phyloP scores from a whole-genome alignment of 2,113 vertebrate genomes.

The Ardeotis arabs region DNA sequence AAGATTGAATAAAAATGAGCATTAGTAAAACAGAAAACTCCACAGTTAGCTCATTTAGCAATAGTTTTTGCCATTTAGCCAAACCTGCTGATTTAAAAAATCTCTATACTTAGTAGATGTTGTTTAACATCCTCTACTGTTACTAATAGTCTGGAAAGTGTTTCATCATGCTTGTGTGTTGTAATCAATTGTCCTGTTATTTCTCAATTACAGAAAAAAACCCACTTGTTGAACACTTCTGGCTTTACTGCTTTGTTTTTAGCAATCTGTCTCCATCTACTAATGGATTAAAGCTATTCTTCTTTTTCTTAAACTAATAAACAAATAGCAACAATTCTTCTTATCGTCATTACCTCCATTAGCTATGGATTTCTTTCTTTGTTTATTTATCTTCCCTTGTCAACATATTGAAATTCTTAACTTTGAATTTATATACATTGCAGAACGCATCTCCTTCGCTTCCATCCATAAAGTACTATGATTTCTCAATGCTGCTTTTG shows the following conservation, averaged over 20 bases:
- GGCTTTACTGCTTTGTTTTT: neutral
- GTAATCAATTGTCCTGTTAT: neutral
- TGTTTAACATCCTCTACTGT: neutral
- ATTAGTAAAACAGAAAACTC: neutral
- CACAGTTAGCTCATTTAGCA: neutral
- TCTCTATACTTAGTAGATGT: neutral
- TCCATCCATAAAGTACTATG: neutral
- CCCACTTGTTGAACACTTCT: neutral
- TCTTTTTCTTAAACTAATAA: neutral
- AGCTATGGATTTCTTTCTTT: neutral
- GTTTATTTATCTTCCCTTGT: neutral
- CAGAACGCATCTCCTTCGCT: neutral
- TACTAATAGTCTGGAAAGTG: slow-evolving; percentile 6
- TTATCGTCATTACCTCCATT: neutral
- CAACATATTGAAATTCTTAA: neutral
- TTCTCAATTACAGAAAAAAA: neutral
- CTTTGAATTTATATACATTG: neutral
- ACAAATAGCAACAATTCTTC: neutral
- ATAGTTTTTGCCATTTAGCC: neutral
- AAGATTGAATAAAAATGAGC: neutral
- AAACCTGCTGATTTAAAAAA: neutral
- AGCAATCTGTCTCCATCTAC: neutral
- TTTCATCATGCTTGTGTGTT: neutral
- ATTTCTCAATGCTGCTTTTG: neutral
- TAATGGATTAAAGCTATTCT: neutral